Evolutionary conservation across 2,888 invertebrate genomes (phyloP).

Genomic region (Morpho deidamia): DNA sequence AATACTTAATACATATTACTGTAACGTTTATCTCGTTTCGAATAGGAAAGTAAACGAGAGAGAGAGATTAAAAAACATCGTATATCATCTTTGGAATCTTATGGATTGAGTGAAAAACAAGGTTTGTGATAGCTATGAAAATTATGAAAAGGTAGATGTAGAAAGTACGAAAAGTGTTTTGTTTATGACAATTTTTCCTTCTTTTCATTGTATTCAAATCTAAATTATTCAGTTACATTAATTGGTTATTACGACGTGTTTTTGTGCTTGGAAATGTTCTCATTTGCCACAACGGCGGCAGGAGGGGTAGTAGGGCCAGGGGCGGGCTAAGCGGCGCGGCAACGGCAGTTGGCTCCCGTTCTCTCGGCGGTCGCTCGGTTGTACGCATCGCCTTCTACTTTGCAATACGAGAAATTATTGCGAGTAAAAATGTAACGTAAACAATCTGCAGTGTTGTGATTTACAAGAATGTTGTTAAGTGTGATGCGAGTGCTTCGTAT

Average conservation of each 20-base stretch:
- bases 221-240: slow-evolving; percentile 43
- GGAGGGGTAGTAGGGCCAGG: slow-evolving; percentile 57
- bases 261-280: slow-evolving; percentile 48
- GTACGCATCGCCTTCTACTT: slow-evolving; percentile 38
- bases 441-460: slow-evolving; percentile 24
- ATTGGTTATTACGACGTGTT: slow-evolving; percentile 39
- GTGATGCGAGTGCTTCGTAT: slow-evolving; percentile 27
- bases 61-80: too few species aligned
- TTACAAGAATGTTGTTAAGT: slow-evolving; percentile 17
- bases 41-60: too few species aligned
- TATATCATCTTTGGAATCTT: too few species aligned
- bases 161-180: too few species aligned
- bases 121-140: too few species aligned
- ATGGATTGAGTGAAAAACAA: too few species aligned
- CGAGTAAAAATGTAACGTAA: slow-evolving; percentile 15
- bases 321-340: slow-evolving; percentile 52
- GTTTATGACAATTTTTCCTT: too few species aligned
- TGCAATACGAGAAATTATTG: background rate
- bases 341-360: slow-evolving; percentile 65
- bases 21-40: too few species aligned
- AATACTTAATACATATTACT: too few species aligned
- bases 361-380: slow-evolving; percentile 48
- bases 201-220: background rate
- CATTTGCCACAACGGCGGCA: slow-evolving; percentile 50
- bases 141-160: too few species aligned